Percentiles rank a stretch among this genome's conserved stretches.
Evolutionary conservation across 2,797 vertebrate genomes (phyloP).

Genomic region (Paedocypris micromegethes): DNA sequence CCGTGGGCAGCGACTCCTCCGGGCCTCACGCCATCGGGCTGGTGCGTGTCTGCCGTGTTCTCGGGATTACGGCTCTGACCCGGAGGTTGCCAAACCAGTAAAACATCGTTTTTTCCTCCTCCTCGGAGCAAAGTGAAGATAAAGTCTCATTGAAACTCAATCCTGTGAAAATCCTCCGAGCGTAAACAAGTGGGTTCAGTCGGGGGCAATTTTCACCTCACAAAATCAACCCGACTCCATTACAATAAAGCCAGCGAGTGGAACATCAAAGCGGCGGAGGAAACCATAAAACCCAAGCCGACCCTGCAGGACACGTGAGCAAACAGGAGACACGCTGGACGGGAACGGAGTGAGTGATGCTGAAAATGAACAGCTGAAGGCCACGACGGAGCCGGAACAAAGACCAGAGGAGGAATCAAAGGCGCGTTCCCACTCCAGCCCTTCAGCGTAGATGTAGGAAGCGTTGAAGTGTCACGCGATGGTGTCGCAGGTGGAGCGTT

Average conservation of each 20-base stretch:
- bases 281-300: slow-evolving; percentile 48
- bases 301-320: slow-evolving; percentile 37
- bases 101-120: slow-evolving; percentile 24
- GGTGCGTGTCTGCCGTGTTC: slow-evolving; percentile 41
- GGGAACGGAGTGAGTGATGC: slow-evolving; percentile 17
- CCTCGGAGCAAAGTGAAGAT: slow-evolving; percentile 45
- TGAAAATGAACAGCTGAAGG: slow-evolving; percentile 27
- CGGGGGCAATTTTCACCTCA: slow-evolving; percentile 49
- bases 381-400: slow-evolving; percentile 28
- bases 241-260: slow-evolving; percentile 47
- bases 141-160: slow-evolving; percentile 53
- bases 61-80: slow-evolving; percentile 43
- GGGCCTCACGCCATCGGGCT: slow-evolving; percentile 15
- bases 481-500: background rate
- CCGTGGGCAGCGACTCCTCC: too few relatives aligned
- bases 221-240: slow-evolving; percentile 49
- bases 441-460: background rate
- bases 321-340: slow-evolving; percentile 26
- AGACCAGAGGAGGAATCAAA: slow-evolving; percentile 13
- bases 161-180: slow-evolving; percentile 49
- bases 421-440: background rate
- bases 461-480: slow-evolving; percentile 17
- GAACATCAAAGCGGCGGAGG: slow-evolving; percentile 51
- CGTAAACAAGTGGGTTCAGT: slow-evolving; percentile 50
- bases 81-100: slow-evolving; percentile 33